Conservation (phyloP, 2,888 invertebrate species). For the Agrilus cyanescens region DNA sequence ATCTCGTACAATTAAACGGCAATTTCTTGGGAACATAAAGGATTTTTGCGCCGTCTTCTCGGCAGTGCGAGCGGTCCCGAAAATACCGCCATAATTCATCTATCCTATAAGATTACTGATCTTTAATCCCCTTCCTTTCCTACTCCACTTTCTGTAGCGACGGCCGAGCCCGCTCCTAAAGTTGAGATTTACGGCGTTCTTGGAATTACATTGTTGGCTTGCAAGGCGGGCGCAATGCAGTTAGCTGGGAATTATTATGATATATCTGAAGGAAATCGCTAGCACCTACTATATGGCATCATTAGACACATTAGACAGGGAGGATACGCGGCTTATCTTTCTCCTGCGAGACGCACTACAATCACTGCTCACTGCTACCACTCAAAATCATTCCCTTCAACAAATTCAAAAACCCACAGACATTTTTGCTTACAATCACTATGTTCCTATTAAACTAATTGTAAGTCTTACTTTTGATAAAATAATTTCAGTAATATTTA, state of each 20-base stretch:
- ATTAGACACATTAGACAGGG: constrained; percentile 27
- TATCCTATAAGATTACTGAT: constrained; percentile 60
- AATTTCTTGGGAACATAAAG: constrained; percentile 37
- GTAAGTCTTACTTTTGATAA: no score
- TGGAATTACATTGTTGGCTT: constrained; percentile 55
- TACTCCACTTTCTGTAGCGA: constrained; percentile 40
- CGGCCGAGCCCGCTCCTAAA: constrained; percentile 40
- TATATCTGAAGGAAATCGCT: constrained; percentile 40
- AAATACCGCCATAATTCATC: constrained; percentile 55
- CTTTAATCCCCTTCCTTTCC: constrained; percentile 56
- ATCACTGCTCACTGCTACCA: constrained; percentile 1
- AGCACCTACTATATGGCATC: constrained; percentile 31
- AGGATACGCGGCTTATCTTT: constrained; percentile 21
- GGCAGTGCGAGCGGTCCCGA: constrained; percentile 30
- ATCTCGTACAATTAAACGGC: constrained; percentile 37
- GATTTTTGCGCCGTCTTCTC: constrained; percentile 32
- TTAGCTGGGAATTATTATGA: constrained; percentile 41
- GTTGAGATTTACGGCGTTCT: constrained; percentile 58
- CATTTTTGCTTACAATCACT: no score
- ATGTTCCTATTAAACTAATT: no score
- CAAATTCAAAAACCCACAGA: no score
- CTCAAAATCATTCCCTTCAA: no score
- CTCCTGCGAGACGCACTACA: constrained; percentile 13
- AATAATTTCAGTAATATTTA: no score
- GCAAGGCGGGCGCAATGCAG: constrained; percentile 33